These are phyloP conservation scores for Sympetrum striolatum DNA, from an alignment of 2,888 invertebrate species.

Conservation along the genomic window DNA sequence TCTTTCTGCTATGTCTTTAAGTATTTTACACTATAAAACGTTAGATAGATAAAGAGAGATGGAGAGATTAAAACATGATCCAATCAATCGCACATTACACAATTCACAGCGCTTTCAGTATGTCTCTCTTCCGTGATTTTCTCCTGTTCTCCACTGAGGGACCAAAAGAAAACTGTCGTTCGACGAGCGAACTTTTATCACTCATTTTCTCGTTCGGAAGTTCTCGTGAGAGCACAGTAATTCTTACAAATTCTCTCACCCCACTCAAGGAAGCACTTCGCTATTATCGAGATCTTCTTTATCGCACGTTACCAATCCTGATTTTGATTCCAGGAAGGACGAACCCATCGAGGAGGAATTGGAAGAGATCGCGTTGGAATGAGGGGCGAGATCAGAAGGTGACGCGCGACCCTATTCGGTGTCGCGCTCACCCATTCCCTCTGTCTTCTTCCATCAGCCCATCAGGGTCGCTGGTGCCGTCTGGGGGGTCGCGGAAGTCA, in stretches of 20 bases:
- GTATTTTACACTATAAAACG: constrained; percentile 25
- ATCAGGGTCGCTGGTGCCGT: not conserved
- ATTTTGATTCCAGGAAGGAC: not conserved
- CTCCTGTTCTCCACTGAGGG: not conserved
- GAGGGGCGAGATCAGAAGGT: not conserved
- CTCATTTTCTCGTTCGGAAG: not conserved
- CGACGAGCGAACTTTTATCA: not conserved
- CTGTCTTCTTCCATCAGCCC: not conserved
- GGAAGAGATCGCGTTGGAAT: not conserved
- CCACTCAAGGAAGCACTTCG: not conserved
- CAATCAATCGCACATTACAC: not conserved
- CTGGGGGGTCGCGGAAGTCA: not conserved
- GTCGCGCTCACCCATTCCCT: not conserved
- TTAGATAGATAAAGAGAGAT: not conserved
- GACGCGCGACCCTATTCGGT: not conserved
- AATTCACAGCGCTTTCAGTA: constrained; percentile 4
- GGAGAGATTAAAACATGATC: not conserved
- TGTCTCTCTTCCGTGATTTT: not conserved
- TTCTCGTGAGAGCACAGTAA: not conserved
- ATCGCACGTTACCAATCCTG: not conserved
- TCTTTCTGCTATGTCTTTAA: constrained; percentile 9
- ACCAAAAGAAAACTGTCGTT: not conserved
- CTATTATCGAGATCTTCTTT: not conserved
- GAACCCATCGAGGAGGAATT: not conserved
- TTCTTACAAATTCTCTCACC: not conserved